These are phyloP conservation scores for Ctena decussata DNA, from an alignment of 2,888 invertebrate species.

Conservation along the genomic window DNA sequence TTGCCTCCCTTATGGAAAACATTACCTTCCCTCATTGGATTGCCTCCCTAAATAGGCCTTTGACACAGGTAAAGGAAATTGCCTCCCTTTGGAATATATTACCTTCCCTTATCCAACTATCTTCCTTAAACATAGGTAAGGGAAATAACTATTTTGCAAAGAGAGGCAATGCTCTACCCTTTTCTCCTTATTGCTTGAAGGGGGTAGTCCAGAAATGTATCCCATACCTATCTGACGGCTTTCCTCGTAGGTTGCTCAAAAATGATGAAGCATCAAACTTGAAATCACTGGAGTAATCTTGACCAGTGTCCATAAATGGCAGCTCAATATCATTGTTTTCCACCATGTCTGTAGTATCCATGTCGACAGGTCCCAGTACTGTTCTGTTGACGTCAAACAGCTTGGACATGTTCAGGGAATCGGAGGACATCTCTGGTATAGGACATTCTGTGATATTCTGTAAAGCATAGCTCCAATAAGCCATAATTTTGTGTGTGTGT, in stretches of 20 bases:
- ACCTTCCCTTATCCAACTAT: neutral
- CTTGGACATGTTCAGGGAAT: conserved; percentile 40
- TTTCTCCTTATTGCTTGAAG: no score
- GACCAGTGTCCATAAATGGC: conserved; percentile 15
- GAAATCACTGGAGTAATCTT: conserved; percentile 41
- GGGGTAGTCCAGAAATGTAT: no score
- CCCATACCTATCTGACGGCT: conserved; percentile 40
- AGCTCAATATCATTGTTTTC: conserved; percentile 8
- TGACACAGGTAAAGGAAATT: no score
- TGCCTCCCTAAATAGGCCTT: no score
- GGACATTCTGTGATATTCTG: conserved; percentile 36
- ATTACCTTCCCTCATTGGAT: no score
- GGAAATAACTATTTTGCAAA: no score
- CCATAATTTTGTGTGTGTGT: no score
- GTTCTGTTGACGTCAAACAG: conserved; percentile 44
- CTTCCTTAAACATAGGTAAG: neutral
- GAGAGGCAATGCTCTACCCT: no score
- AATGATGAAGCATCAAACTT: conserved; percentile 39
- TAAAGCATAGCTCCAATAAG: no score
- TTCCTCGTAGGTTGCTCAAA: conserved; percentile 29
- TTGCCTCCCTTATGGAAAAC: no score
- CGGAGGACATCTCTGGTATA: conserved; percentile 45
- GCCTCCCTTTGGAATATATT: no score
- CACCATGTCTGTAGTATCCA: conserved; percentile 45
- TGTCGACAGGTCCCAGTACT: conserved; percentile 38